Conservation (phyloP, 2,113 vertebrate species). For the Psittacula cyanocephala region DNA sequence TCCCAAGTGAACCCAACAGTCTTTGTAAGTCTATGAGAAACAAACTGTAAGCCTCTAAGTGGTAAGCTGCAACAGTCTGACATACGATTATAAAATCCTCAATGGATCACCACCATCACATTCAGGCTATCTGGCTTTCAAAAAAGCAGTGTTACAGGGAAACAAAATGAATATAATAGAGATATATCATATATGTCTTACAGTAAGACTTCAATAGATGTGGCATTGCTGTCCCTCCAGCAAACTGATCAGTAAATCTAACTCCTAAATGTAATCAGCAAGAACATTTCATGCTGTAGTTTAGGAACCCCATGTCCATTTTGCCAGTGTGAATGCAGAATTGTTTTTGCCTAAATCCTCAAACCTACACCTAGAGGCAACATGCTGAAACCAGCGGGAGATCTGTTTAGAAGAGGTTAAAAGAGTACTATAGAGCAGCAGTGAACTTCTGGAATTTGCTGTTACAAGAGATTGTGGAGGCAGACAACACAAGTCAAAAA, state of each 20-base stretch:
- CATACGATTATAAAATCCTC: not conserved
- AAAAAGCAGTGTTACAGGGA: not conserved
- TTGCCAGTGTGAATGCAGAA: not conserved
- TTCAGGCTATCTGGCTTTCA: not conserved
- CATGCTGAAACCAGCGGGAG: not conserved
- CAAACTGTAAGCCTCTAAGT: not conserved
- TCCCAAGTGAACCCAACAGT: not conserved
- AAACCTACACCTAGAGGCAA: not conserved
- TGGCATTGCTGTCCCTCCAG: not conserved
- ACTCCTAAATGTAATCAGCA: not conserved
- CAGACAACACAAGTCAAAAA: not conserved
- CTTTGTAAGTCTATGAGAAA: not conserved
- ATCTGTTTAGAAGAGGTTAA: not conserved
- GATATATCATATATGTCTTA: not conserved
- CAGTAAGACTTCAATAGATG: not conserved
- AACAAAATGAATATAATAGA: not conserved
- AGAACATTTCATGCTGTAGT: not conserved
- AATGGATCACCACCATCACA: rapidly evolving
- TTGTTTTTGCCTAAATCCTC: not conserved
- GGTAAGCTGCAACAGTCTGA: not conserved
- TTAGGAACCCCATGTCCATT: not conserved
- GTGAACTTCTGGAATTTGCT: not conserved
- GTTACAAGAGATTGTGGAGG: not conserved
- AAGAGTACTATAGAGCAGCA: not conserved
- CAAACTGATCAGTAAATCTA: not conserved